These are phyloP conservation scores for Hipposideros larvatus DNA, from an alignment of 2,797 vertebrate genomes.

Conservation along the genomic window DNA sequence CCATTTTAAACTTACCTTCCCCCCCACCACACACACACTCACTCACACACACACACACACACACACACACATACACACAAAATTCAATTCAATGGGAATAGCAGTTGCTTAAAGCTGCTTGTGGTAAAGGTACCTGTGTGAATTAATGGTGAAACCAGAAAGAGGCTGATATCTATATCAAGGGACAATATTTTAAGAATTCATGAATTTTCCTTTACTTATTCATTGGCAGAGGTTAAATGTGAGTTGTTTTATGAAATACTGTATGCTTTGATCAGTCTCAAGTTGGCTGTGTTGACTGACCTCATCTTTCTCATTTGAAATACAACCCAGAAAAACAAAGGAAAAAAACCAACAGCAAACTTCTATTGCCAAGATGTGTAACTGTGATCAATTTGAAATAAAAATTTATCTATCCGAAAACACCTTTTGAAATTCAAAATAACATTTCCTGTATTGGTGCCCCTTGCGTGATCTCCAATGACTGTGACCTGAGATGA, in stretches of 20 bases:
- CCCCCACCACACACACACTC: not conserved
- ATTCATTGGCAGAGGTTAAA: conserved; percentile 80
- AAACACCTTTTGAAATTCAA: conserved; percentile 71
- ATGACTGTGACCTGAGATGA: not conserved
- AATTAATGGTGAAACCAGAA: conserved; percentile 61
- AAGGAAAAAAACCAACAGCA: not conserved
- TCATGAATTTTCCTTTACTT: conserved; percentile 78
- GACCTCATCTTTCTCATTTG: conserved; percentile 46
- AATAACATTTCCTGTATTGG: not conserved
- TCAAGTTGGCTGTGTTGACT: conserved; percentile 60
- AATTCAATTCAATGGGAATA: conserved; percentile 48
- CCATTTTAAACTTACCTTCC: not conserved
- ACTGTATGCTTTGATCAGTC: conserved; percentile 70
- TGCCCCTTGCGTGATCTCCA: not conserved
- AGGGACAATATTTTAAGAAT: conserved; percentile 72
- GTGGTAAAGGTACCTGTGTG: not conserved
- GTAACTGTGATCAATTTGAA: conserved; percentile 54
- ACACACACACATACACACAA: not conserved
- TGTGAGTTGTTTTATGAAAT: conserved; percentile 70
- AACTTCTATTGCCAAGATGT: not conserved
- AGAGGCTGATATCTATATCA: conserved; percentile 52
- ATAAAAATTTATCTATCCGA: conserved; percentile 29
- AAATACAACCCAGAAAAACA: conserved; percentile 39
- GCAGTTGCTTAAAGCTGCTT: conserved; percentile 12
- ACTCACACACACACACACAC: too few species aligned